Evolutionary conservation across 92 coral and sea anemone genomes (phyloP), one percentile per base, ranked within the genome.

Genomic region (Umimayanthus chanpuru): DNA sequence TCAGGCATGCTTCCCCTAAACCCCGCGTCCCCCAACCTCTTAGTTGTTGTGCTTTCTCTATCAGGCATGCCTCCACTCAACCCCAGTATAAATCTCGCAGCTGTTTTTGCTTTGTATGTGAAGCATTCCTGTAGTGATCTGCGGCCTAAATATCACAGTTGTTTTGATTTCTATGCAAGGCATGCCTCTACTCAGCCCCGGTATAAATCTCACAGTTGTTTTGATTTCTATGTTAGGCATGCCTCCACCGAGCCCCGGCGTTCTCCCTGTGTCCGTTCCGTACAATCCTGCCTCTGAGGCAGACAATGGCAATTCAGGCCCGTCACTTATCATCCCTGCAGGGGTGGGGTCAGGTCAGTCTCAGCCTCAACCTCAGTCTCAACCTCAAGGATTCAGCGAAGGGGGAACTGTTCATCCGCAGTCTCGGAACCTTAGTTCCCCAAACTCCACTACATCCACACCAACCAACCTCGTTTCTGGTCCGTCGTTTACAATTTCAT

Each of bases 241-340:
- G 1, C 96, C 96, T 1, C 94, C 96, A 18, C 77, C 91, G 77
- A 95, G 96, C 66, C 98, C 98, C 0, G 96, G 94, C 9, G 96
- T 95, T 15, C 93, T 95, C 14, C 98, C 98, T 0, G 98, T 95
- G 30, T 95, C 98, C 16, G 93, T 95, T 3, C 98, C 98, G n/a
- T 95, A 85, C 92, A 95, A 95, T 77, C 96, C 98, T 14, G 64
- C 93, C 5, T 93, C 85, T 32, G 36, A 0, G 43, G 73, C 90
- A 40, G 89, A 87, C 82, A 84, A 90, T 23, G 96, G 92, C 9
- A 70, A 70, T 44, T 55, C 95, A 7, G 90, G 85, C n/a, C 93
- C 95, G 3, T 81, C 95, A 29, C 89, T 92, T 20, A 88, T 80
- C 85, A 90, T 92, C 80, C 98, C 98, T 4, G 15, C 80, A 68